A percentile compares a stretch with the other conserved stretches of the same genome.
Conservation (phyloP, 2,797 vertebrate genomes). For the Decapterus maruadsi region DNA sequence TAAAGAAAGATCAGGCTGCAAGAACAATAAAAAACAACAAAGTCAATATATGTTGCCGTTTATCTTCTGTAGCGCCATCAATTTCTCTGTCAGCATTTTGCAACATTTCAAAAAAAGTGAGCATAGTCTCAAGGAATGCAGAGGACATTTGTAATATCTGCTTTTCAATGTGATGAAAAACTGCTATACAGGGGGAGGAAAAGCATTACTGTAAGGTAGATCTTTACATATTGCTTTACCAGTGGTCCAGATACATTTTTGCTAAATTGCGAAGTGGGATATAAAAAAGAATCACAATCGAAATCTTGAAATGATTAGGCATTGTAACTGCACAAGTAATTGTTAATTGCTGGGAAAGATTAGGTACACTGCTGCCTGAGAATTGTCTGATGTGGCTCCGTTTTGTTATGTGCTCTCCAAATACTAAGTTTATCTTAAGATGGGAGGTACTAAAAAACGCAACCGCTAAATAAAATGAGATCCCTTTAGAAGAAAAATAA, state of each 20-base stretch:
- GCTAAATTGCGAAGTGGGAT: constrained; percentile 33
- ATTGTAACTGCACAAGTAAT: constrained; percentile 29
- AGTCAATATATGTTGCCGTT: constrained; percentile 20
- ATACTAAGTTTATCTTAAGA: constrained; percentile 1
- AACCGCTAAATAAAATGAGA: constrained; percentile 24
- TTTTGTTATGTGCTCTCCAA: constrained; percentile 19
- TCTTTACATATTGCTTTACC: constrained; percentile 71
- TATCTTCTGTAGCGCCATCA: constrained; percentile 13
- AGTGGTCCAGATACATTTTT: constrained; percentile 33
- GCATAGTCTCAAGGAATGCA: constrained; percentile 56
- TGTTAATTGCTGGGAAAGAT: constrained; percentile 6
- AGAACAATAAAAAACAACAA: constrained; percentile 34
- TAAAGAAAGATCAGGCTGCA: constrained; percentile 35
- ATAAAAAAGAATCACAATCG: constrained; percentile 23
- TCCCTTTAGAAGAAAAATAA: constrained; percentile 24
- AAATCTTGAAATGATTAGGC: constrained; percentile 27
- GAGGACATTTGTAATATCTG: constrained; percentile 28
- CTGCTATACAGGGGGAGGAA: constrained; percentile 21
- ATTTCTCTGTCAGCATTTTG: constrained; percentile 30
- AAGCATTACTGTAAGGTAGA: constrained; percentile 26
- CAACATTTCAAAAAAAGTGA: constrained; percentile 37
- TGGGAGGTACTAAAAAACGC: constrained; percentile 26
- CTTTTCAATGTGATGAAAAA: constrained; percentile 32
- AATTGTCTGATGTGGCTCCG: constrained; percentile 36
- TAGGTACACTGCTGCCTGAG: constrained; percentile 50